Evolutionary conservation across 1,140 invertebrate genomes (phyloP).

Genomic region (Nilaparvata lugens): DNA sequence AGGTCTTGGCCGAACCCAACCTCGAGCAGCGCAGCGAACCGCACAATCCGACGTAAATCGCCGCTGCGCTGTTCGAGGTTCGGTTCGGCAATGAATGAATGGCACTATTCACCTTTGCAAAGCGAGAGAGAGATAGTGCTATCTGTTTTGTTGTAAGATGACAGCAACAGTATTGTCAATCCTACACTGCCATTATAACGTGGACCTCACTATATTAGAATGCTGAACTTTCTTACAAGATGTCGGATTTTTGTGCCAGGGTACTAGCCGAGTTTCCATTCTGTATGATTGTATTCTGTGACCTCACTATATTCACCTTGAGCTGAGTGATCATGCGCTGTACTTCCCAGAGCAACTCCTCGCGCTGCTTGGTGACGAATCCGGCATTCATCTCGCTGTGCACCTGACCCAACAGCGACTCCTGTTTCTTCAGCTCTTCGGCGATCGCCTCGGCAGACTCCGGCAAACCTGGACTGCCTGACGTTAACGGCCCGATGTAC

Average conservation of each 20-base stretch:
- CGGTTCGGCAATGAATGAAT: conserved; percentile 57
- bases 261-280: too few relatives aligned
- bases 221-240: too few relatives aligned
- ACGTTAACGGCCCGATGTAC: conserved; percentile 65
- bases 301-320: conserved; percentile 65
- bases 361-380: conserved; percentile 69
- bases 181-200: too few relatives aligned
- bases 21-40: too few relatives aligned
- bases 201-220: too few relatives aligned
- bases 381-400: conserved; percentile 89
- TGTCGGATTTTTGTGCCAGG: too few relatives aligned
- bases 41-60: too few relatives aligned
- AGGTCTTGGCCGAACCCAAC: not conserved
- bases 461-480: conserved; percentile 50
- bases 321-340: conserved; percentile 90
- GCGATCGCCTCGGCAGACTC: conserved; percentile 50
- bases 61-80: too few relatives aligned
- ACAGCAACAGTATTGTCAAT: too few relatives aligned
- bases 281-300: conserved; percentile 45
- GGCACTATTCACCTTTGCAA: conserved; percentile 50
- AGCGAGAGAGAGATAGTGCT: too few relatives aligned
- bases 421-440: conserved; percentile 77
- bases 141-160: too few relatives aligned
- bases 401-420: conserved; percentile 77
- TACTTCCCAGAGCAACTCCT: conserved; percentile 93